These are phyloP conservation scores for Haemorhous mexicanus DNA, from an alignment of 2,113 vertebrate genomes.

Conservation along the genomic window DNA sequence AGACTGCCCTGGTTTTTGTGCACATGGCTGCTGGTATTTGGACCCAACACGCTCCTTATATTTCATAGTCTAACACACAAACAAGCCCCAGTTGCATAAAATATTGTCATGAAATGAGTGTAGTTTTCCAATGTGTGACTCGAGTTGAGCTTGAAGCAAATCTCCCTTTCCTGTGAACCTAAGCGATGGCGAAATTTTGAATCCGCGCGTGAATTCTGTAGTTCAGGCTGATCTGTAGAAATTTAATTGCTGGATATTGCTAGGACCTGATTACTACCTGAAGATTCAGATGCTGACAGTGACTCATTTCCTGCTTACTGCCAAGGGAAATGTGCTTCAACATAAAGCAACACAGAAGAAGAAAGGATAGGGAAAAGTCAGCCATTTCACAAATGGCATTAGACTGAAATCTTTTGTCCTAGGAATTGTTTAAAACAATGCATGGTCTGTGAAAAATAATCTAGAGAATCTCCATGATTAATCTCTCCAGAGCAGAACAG, in stretches of 20 bases:
- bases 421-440: slow-evolving; percentile 1
- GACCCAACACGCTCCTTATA: not conserved
- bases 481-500: not conserved
- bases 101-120: not conserved
- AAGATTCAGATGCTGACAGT: not conserved
- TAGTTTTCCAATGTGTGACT: not conserved
- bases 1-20: not conserved
- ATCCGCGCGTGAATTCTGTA: not conserved
- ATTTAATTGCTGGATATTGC: not conserved
- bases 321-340: slow-evolving; percentile 9
- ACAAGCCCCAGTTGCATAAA: not conserved
- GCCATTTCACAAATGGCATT: not conserved
- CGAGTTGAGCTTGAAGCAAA: not conserved
- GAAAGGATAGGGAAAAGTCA: not conserved
- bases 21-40: not conserved
- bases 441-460: slow-evolving; percentile 25
- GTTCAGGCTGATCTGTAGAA: not conserved
- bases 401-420: not conserved
- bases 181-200: not conserved
- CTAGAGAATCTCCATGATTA: not conserved
- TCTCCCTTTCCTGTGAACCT: not conserved
- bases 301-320: not conserved
- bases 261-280: not conserved
- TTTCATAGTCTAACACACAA: not conserved
- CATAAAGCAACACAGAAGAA: slow-evolving; percentile 6